Evolutionary conservation across 2,888 invertebrate genomes (phyloP), one percentile per base, ranked within the genome.

Genomic region (Perizoma flavofasciatum): DNA sequence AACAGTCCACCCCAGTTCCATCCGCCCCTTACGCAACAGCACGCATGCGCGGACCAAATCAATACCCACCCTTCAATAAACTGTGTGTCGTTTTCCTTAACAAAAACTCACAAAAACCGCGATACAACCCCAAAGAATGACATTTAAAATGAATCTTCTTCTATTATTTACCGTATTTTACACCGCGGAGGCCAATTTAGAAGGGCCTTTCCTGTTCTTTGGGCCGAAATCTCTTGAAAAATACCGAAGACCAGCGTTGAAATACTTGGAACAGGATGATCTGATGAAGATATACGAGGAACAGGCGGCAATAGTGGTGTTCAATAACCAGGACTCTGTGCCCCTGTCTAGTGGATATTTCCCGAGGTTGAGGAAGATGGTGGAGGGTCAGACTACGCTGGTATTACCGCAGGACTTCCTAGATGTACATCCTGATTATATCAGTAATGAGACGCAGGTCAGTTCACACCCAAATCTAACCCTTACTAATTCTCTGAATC

Each of bases 381-480:
- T 94, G 55, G 92, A 93, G 63, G 85, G 85, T 48, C 92, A 86
- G 69, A 83, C 84, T 9, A 92, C 88, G 78, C 78, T 93, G 57
- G 93, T 94, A 52, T 78, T 94, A 51, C 93, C 94, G 0, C 94
- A 94, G 70, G 93, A 93, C 69, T 92, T 88, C 61, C 75, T 94
- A 40, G 92, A 93, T 47, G 93, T 92, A 0, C 94, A 94, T 68
- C 94, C 94, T 0, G 93, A 93, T 72, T 93, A 93, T 68, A 90
- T 93, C 70, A 94, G 93, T 78, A 92, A 93, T 67, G 94, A 94
- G 77, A 93, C 94, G 32, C 93, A 94, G 92, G 94, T 92, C 57
- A 66, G 74, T 59, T 53, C 7, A 22, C 10, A 41, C 8, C 5
- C 41, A 10, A 41, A 41, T 41, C 2, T 10, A 22, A 22, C 22